Evolutionary conservation across 1,140 invertebrate genomes (phyloP).

Genomic region (Cyrtorhinus lividipennis): DNA sequence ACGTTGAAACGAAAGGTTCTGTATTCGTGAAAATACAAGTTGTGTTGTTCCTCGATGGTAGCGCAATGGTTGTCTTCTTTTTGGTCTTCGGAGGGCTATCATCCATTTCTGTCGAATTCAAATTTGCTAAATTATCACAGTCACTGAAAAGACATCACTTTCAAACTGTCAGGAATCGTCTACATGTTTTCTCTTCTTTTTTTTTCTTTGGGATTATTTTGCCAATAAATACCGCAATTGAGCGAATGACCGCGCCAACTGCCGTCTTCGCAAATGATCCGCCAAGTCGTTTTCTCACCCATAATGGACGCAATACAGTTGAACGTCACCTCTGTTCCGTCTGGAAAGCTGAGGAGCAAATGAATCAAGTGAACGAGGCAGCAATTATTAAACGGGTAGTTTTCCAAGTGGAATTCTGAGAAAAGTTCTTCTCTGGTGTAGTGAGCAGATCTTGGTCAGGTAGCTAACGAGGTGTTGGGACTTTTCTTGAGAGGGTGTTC

Average conservation of each 20-base stretch:
- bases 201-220: background rate
- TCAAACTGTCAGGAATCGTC: background rate
- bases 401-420: too few relatives aligned
- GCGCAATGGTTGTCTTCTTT: constrained; percentile 21
- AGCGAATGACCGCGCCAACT: constrained; percentile 63
- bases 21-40: constrained; percentile 60
- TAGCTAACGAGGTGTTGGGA: too few relatives aligned
- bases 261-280: constrained; percentile 66
- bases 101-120: constrained; percentile 17
- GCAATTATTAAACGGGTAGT: too few relatives aligned
- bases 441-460: too few relatives aligned
- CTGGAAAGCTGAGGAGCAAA: constrained; percentile 41
- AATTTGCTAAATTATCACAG: too few relatives aligned
- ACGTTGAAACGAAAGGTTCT: constrained; percentile 61
- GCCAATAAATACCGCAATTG: constrained; percentile 42
- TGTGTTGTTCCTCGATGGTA: constrained; percentile 39
- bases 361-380: background rate
- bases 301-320: constrained; percentile 62
- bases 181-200: background rate
- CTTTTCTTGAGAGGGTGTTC: too few relatives aligned
- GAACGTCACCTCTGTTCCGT: constrained; percentile 65
- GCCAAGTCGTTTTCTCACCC: constrained; percentile 65
- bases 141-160: background rate
- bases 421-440: too few relatives aligned
- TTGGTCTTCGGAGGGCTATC: constrained; percentile 18